A percentile compares a stretch with the other conserved stretches of the same genome.
Conservation (phyloP, 2,797 vertebrate species). For the Myotis myotis region DNA sequence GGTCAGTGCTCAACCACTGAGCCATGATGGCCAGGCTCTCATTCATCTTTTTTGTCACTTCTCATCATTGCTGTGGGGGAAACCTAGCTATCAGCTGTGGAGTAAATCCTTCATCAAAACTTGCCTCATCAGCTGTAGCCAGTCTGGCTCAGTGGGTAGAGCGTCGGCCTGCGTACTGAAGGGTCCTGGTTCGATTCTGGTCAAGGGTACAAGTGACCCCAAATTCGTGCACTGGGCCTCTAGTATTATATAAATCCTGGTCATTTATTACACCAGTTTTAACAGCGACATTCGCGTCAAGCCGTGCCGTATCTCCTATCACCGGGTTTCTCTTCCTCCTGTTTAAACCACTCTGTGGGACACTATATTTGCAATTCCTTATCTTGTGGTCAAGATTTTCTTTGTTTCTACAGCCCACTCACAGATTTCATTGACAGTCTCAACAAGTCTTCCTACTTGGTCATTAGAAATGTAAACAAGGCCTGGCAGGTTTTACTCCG, state of each 20-base stretch:
- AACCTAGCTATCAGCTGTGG: not conserved
- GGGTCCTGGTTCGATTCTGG: no score
- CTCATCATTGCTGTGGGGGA: not conserved
- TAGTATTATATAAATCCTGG: not conserved
- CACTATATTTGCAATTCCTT: not conserved
- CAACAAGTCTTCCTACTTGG: not conserved
- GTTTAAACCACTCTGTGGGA: not conserved
- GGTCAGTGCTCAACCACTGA: not conserved
- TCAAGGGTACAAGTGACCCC: no score
- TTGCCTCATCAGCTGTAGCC: no score
- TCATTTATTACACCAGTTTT: not conserved
- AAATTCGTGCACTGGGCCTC: no score
- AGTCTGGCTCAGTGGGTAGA: no score
- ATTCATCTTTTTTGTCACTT: not conserved
- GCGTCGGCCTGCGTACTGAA: no score
- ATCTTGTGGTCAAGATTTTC: not conserved
- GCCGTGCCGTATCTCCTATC: not conserved
- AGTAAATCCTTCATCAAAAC: not conserved
- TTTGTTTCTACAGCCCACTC: not conserved
- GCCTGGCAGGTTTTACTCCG: no score
- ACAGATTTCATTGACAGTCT: not conserved
- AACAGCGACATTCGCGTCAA: not conserved
- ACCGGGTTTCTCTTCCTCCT: not conserved
- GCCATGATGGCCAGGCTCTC: not conserved
- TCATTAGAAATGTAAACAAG: not conserved